Evolutionary conservation across 1,140 invertebrate genomes (phyloP), one percentile per base, ranked within the genome.

Genomic region (Lutraria rhynchaena): DNA sequence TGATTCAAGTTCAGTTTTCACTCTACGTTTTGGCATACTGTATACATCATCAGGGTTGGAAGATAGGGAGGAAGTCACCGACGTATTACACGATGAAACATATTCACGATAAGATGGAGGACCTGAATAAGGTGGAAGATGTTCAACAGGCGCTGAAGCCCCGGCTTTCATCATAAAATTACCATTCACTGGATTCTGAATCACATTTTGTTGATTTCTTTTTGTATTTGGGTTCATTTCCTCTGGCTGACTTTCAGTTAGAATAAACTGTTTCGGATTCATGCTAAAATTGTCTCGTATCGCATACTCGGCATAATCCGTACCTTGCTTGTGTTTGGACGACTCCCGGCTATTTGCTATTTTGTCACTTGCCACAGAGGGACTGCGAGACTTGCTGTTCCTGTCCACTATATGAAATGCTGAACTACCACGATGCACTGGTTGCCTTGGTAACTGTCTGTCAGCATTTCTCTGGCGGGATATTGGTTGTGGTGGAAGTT

Each of bases 51-150:
- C 76, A 29, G 76, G 76, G 29, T 80, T 80, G 4, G 76, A 80
- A n/a, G 76, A 80, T 3, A 70, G 33, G n/a, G 76, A 80, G 13
- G 76, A 80, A 29, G 33, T 80, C n/a, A 80, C 55, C 17, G 76
- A 80, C 27, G 63, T 80, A 70, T 70, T 60, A 60, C 76, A 69
- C 3, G 76, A 70, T 29, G 81, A 83, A 15, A 86, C 71, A 67
- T 84, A 82, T n/a, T 86, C 71, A n/a, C 65, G 67, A 55, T 86
- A 86, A 3, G 85, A 84, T 15, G 85, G 85, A 0, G 85, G 85
- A 31, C 53, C 67, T 17, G 83, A 61, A 78, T 86, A 86, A 13
- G 85, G 82, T 13, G 85, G 85, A 19, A 78, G 83, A 22, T 44
- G 35, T 15, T 61, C 57, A 61, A 33, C 22, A 9, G 69, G 69